Base-by-base conservation (phyloP, 1,140 invertebrate genomes). In the Cydia pomonella region DNA sequence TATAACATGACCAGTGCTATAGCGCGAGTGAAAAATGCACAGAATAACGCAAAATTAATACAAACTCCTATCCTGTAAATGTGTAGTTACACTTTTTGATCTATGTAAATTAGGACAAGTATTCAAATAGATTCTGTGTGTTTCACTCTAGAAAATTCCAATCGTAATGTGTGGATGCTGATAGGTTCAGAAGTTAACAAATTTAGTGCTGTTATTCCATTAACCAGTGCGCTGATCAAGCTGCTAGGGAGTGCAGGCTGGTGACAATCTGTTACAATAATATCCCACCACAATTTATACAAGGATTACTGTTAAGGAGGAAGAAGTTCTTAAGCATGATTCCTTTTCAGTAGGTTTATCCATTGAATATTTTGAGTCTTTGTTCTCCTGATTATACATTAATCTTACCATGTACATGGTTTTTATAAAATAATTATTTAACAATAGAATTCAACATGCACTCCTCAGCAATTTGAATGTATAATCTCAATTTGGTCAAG, bases 141-240 rank as follows among this genome's bases (percentile, higher is more conserved):
- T 89, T 77, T 87, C 91, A 87, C 85, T 84, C 87, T 87, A 85
- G 29, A 69, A 69, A 82, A 89, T 90, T 92, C 86, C 88, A 87
- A 83, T 84, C 88, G 86, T 84, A 87, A 84, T 85, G 84, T 87
- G 82, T 89, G 87, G 80, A 87, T 85, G 86, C 83, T 82, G 78
- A 80, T 82, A 81, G 79, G 83, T 87, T 87, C 84, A 85, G 87
- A 88, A 87, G 85, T 87, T 81, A 73, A 79, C 76, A 25, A 72
- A 9, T 63, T 74, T 73, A 75, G 72, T 79, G 73, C 79, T 71
- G 63, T 25, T 69, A 16, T 69, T 33, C 64, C 27, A 33, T 69
- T 18, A 18, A 69, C 29, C 27, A 18, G n/a, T 38, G 64, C 27
- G 33, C 18, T 64, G 0, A 64, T n/a, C 64, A 33, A 41, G 64